Evolutionary conservation across 2,888 invertebrate species (phyloP), one percentile per base, ranked within the genome.

Genomic region (Dusona sp.): DNA sequence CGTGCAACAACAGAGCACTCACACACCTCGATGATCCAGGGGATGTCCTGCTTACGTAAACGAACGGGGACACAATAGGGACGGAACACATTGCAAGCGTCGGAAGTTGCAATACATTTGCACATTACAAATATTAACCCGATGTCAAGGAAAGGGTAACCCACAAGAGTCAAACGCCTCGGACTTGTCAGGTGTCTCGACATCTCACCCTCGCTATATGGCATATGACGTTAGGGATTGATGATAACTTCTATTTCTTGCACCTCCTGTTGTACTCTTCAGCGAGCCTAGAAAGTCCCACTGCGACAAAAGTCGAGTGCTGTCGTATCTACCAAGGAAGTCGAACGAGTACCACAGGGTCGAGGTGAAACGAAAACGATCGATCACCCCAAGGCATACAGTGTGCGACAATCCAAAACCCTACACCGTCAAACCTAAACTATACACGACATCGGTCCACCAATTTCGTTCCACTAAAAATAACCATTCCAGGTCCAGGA

Each of bases 41-140:
- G 65, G 77, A 65, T 61, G 79, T 77, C 74, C 80, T 75, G 74
- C 78, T 82, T 78, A 64, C 79, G 74, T 82, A 68, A 51, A 70
- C 79, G 54, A 83, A 83, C 45, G 68, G 64, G 54, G 29, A 78
- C 77, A 77, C 25, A 42, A 57, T 19, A 75, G 8, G 78, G 42
- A 68, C 65, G 81, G 77, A 74, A 85, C 86, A 83, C 78, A 74
- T 75, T 29, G 29, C 70, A 78, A 57, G 65, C 73, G 70, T 78
- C 78, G 84, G 85, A 83, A 86, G 87, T 83, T 81, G 78, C 79
- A 88, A 87, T 86, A 88, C 87, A 90, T 90, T 89, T 89, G 86
- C 86, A 88, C 87, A 79, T 84, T 82, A 85, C 87, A 87, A 89
- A 90, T 88, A 89, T 89, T 88, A 85, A 88, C 87, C 85, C 74